Percentiles rank a stretch among this genome's conserved stretches.
These are phyloP conservation scores for Emydocephalus ijimae DNA, from an alignment of 2,113 vertebrate genomes.

Conservation along the genomic window DNA sequence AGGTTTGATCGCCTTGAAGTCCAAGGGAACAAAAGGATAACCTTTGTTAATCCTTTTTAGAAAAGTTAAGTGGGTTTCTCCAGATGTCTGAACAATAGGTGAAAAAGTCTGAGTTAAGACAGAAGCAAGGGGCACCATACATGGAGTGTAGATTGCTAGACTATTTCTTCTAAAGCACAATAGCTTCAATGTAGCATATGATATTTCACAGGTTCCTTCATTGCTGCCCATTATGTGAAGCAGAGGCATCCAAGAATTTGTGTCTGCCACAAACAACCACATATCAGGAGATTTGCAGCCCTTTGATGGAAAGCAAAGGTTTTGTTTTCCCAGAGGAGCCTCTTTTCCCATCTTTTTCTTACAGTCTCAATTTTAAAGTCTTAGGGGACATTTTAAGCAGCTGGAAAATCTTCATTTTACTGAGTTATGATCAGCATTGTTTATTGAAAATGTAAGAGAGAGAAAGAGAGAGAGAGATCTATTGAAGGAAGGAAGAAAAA, in stretches of 20 bases:
- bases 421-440: neutral
- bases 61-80: neutral
- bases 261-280: neutral
- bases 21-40: neutral
- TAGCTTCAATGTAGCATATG: neutral
- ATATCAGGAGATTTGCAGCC: constrained; percentile 1
- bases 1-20: too few relatives aligned
- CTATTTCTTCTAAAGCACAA: neutral
- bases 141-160: neutral
- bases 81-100: neutral
- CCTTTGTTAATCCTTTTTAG: neutral
- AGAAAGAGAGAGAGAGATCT: neutral
- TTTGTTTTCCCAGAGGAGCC: neutral
- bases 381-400: neutral
- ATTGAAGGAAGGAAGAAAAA: too few relatives aligned
- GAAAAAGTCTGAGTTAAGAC: neutral
- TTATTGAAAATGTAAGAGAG: neutral
- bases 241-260: neutral
- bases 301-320: neutral
- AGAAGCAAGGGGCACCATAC: neutral
- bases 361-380: neutral
- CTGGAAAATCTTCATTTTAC: neutral
- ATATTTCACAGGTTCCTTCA: neutral
- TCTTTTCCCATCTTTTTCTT: constrained; percentile 10
- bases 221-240: neutral